These are phyloP conservation scores for Tricholauxania praeusta DNA, from an alignment of 2,888 invertebrate genomes.

Conservation along the genomic window DNA sequence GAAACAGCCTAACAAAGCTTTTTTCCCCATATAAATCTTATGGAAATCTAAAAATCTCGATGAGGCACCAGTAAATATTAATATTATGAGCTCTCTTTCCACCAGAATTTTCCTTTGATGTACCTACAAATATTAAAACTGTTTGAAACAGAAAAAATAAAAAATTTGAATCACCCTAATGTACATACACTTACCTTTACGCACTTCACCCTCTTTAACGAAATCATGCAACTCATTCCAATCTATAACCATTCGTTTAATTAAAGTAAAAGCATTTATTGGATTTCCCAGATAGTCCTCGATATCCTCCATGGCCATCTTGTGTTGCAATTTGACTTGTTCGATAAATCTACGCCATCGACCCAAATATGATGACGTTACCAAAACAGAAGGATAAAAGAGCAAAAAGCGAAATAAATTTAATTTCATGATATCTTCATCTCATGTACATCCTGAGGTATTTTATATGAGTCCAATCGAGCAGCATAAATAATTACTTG, in stretches of 20 bases:
- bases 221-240: constrained; percentile 78
- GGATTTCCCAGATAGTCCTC: constrained; percentile 87
- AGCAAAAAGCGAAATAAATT: neutral
- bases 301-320: constrained; percentile 78
- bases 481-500: constrained; percentile 44
- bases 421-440: too few species aligned
- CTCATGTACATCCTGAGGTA: too few species aligned
- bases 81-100: too few species aligned
- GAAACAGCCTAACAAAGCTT: too few species aligned
- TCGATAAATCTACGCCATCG: constrained; percentile 65
- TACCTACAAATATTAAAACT: too few species aligned
- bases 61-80: too few species aligned
- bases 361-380: neutral
- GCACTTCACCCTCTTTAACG: constrained; percentile 73
- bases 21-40: too few species aligned
- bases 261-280: constrained; percentile 90
- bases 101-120: too few species aligned
- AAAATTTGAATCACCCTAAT: too few species aligned
- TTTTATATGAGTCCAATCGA: constrained; percentile 16
- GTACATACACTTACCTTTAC: constrained; percentile 69
- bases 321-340: constrained; percentile 78
- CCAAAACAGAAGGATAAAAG: neutral
- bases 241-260: constrained; percentile 90
- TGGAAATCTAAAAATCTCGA: too few species aligned
- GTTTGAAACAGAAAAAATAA: too few species aligned